Percentiles rank a stretch among this genome's conserved stretches.
Conservation (phyloP, 2,888 invertebrate genomes). For the Coremacera marginata region DNA sequence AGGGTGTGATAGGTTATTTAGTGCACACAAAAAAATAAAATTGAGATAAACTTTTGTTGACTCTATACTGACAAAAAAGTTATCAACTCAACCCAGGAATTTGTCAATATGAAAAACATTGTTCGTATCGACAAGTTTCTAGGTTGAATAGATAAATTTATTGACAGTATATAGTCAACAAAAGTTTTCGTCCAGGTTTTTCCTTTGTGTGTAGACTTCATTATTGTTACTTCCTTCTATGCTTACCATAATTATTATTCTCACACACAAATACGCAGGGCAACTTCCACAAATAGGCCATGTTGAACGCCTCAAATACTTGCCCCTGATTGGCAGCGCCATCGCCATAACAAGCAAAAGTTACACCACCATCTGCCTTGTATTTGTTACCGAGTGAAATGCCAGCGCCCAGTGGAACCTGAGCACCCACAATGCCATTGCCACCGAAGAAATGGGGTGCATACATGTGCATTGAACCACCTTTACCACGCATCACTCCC, state of each 20-base stretch:
- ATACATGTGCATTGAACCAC: slow-evolving; percentile 92
- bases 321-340: slow-evolving; percentile 85
- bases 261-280: slow-evolving; percentile 86
- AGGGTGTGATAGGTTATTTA: not conserved
- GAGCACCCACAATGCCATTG: slow-evolving; percentile 90
- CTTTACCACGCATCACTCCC: slow-evolving; percentile 83
- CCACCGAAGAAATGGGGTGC: slow-evolving; percentile 82
- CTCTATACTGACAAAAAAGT: no score
- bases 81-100: no score
- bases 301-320: slow-evolving; percentile 80
- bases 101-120: no score
- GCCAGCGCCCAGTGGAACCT: slow-evolving; percentile 88
- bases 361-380: slow-evolving; percentile 76
- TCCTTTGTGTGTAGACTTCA: no score
- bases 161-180: no score
- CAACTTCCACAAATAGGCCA: slow-evolving; percentile 84
- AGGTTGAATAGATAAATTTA: no score
- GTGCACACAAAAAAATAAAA: no score
- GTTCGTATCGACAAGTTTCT: no score
- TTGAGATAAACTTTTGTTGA: no score
- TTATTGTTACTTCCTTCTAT: no score
- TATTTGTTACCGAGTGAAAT: slow-evolving; percentile 84
- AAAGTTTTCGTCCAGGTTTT: no score
- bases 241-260: slow-evolving; percentile 77
- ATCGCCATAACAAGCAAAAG: slow-evolving; percentile 81